Percentiles rank a stretch among this genome's conserved stretches.
These are phyloP conservation scores for Drosophila arawakana DNA, from an alignment of 1,140 invertebrate genomes.

Conservation along the genomic window DNA sequence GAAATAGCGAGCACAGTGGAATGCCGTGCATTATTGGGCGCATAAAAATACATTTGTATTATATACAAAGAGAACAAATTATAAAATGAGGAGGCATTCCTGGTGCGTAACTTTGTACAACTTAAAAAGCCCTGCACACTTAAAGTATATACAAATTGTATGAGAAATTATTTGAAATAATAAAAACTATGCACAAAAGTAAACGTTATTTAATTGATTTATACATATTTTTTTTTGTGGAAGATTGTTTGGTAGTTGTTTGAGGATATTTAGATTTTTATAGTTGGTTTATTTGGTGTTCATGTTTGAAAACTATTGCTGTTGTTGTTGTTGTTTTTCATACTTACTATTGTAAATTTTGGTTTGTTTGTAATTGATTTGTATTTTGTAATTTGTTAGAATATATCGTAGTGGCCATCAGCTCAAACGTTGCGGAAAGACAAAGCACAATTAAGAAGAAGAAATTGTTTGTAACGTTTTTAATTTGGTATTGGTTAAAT, in stretches of 20 bases:
- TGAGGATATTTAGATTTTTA: slow-evolving; percentile 53
- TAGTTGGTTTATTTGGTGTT: slow-evolving; percentile 38
- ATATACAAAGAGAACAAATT: slow-evolving; percentile 25
- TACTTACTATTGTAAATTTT: slow-evolving; percentile 76
- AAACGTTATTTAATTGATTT: neutral
- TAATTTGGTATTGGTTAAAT: slow-evolving; percentile 51
- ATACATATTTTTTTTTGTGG: slow-evolving; percentile 32
- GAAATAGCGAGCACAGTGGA: slow-evolving; percentile 28
- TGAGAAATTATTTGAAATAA: slow-evolving; percentile 26
- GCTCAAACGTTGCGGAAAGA: slow-evolving; percentile 85
- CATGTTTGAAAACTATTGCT: slow-evolving; percentile 35
- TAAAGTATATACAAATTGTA: slow-evolving; percentile 38
- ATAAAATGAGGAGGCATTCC: slow-evolving; percentile 17
- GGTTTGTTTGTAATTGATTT: slow-evolving; percentile 75
- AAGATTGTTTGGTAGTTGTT: slow-evolving; percentile 42
- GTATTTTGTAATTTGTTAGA: slow-evolving; percentile 79
- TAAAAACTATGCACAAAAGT: slow-evolving; percentile 61
- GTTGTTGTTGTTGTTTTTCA: slow-evolving; percentile 55
- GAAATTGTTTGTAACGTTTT: slow-evolving; percentile 72
- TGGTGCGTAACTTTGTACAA: slow-evolving; percentile 31
- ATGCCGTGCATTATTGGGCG: slow-evolving; percentile 26
- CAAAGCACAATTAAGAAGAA: slow-evolving; percentile 84
- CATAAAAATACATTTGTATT: slow-evolving; percentile 25
- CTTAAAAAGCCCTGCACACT: slow-evolving; percentile 37
- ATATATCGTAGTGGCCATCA: slow-evolving; percentile 84